These are phyloP conservation scores for Dendroctonus valens DNA, from an alignment of 1,140 invertebrate genomes.

Conservation along the genomic window DNA sequence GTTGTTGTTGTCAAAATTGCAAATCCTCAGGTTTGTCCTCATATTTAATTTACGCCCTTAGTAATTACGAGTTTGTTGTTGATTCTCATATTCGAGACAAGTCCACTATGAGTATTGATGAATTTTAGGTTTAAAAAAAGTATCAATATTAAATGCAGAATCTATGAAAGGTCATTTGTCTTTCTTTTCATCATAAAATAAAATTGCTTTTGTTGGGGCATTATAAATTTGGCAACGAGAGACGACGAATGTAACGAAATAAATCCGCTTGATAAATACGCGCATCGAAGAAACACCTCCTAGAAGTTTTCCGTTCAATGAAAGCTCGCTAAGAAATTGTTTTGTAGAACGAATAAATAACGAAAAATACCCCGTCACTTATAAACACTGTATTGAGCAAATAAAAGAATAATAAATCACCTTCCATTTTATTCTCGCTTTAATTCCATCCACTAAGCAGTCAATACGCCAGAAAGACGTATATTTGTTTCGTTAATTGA, in stretches of 20 bases:
- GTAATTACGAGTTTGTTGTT: no score
- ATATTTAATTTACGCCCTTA: no score
- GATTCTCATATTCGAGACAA: no score
- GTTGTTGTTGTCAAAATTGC: no score
- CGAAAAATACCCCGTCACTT: conserved; percentile 37
- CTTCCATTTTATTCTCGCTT: conserved; percentile 37
- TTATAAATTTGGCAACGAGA: conserved; percentile 25
- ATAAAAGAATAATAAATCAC: conserved; percentile 46
- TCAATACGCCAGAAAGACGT: conserved; percentile 42
- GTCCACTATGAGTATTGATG: neutral
- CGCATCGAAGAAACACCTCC: conserved; percentile 31
- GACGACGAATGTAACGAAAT: conserved; percentile 28
- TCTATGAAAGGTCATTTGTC: conserved; percentile 15
- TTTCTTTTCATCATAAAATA: conserved; percentile 10
- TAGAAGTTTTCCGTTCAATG: conserved; percentile 31
- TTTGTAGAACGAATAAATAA: conserved; percentile 32
- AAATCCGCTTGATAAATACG: conserved; percentile 32
- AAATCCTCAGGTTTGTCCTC: no score
- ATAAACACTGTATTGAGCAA: conserved; percentile 39
- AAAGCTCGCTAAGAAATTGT: conserved; percentile 33
- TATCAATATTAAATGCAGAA: neutral
- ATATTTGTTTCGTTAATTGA: conserved; percentile 43
- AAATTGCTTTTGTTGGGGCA: conserved; percentile 28
- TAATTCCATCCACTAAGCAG: conserved; percentile 43
- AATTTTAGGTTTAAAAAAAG: neutral